Evolutionary conservation across 2,888 invertebrate species (phyloP).

Genomic region (Rhingia campestris): DNA sequence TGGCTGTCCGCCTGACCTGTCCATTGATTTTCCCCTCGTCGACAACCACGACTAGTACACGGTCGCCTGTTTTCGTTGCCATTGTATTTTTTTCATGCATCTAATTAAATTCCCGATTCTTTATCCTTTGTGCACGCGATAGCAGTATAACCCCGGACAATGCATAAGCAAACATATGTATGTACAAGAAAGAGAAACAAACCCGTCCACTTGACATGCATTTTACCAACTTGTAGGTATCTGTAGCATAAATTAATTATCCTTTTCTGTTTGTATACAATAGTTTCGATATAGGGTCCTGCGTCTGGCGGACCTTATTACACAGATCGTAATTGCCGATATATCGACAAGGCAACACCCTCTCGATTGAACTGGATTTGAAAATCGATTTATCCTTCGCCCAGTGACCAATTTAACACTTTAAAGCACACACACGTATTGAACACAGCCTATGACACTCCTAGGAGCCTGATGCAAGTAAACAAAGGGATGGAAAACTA

Average conservation of each 20-base stretch:
- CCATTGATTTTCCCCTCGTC: constrained; percentile 2
- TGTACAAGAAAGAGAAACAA: neutral
- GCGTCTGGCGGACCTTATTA: constrained; percentile 17
- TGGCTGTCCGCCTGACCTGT: constrained; percentile 12
- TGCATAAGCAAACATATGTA: neutral
- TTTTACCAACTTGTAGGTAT: constrained; percentile 22
- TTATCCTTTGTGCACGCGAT: constrained; percentile 49
- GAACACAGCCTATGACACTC: neutral
- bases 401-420: constrained; percentile 58
- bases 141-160: neutral
- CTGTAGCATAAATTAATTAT: constrained; percentile 68
- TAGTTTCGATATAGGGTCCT: constrained; percentile 2
- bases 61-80: constrained; percentile 2
- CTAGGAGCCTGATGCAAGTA: neutral
- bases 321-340: constrained; percentile 33
- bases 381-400: constrained; percentile 54
- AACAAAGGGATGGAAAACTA: constrained; percentile 1
- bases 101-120: constrained; percentile 58
- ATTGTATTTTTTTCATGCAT: constrained; percentile 34
- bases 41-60: neutral
- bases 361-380: constrained; percentile 13
- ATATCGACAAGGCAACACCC: no score
- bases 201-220: constrained; percentile 32
- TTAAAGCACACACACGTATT: constrained; percentile 17
- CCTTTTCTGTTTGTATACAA: constrained; percentile 5